phyloP scores from a whole-genome alignment of 2,797 vertebrate genomes.

The Cryptoprocta ferox region DNA sequence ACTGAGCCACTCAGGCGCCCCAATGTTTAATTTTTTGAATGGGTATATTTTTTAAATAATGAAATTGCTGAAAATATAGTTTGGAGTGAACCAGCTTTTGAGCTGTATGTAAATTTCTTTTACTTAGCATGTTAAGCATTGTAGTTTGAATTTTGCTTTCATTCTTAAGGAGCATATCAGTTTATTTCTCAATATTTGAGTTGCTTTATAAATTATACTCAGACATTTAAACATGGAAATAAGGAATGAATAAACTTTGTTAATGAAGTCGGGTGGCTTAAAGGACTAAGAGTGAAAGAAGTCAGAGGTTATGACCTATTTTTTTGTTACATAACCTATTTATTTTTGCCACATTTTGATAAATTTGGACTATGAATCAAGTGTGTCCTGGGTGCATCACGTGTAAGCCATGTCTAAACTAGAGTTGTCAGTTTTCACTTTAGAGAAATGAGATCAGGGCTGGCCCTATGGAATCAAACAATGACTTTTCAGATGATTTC shows the following conservation, averaged over 20 bases:
- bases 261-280: not conserved
- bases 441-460: constrained; percentile 35
- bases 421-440: constrained; percentile 49
- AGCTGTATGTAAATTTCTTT: constrained; percentile 10
- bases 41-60: constrained; percentile 26
- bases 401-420: not conserved
- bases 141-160: constrained; percentile 21
- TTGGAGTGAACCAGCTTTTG: constrained; percentile 20
- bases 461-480: constrained; percentile 49
- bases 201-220: not conserved
- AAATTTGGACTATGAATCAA: constrained; percentile 41
- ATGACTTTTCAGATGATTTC: constrained; percentile 45
- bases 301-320: not conserved
- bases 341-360: constrained; percentile 16
- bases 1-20: too few relatives aligned
- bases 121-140: not conserved
- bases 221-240: not conserved
- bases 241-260: not conserved
- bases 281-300: not conserved
- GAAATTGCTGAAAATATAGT: constrained; percentile 3
- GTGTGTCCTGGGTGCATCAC: not conserved
- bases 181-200: not conserved
- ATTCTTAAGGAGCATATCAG: not conserved
- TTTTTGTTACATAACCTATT: not conserved
- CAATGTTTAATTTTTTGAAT: not conserved